Base-by-base conservation (phyloP, 2,797 vertebrate species). In the Bradypodion pumilum region DNA sequence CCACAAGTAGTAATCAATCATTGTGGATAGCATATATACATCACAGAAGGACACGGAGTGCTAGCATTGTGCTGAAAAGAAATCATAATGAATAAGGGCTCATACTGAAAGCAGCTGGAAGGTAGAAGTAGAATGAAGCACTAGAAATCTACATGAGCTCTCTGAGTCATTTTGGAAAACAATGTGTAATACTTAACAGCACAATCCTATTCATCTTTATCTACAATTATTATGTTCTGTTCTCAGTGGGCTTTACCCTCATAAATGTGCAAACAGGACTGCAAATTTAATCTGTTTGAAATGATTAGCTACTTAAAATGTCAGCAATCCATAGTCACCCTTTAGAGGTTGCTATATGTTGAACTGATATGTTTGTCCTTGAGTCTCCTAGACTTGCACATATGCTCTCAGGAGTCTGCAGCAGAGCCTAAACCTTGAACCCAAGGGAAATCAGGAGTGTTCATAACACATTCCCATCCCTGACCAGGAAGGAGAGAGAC, bases 51-150 rank as follows among this genome's bases (percentile, higher is more conserved):
- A 79, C n/a, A 25, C n/a, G 27, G 9, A 25, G 4, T 21, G n/a
- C 42, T 32, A 25, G 62, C 66, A n/a, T n/a, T 29, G 32, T 40
- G 12, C 35, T n/a, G n/a, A n/a, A n/a, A 60, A 60, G 23, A 25
- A 56, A 27, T 25, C 35, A 77, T 35, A 32, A 60, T 7, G 25
- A 7, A 35, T 60, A 29, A 46, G 42, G 25, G 65, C 44, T 44
- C 19, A 16, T 35, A 66, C 2, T 32, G n/a, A 78, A 46, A 16
- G 19, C 23, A 63, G 37, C 12, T 29, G 16, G 7, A n/a, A 68
- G n/a, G n/a, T n/a, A n/a, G 4, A 2, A 0, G 2, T 37, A 40
- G 2, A 7, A 46, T 8, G n/a, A n/a, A n/a, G n/a, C n/a, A n/a
- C n/a, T n/a, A n/a, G n/a, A n/a, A n/a, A n/a, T n/a, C n/a, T n/a